These are phyloP conservation scores for Gryllus longicercus DNA, from an alignment of 2,888 invertebrate genomes.

Conservation along the genomic window DNA sequence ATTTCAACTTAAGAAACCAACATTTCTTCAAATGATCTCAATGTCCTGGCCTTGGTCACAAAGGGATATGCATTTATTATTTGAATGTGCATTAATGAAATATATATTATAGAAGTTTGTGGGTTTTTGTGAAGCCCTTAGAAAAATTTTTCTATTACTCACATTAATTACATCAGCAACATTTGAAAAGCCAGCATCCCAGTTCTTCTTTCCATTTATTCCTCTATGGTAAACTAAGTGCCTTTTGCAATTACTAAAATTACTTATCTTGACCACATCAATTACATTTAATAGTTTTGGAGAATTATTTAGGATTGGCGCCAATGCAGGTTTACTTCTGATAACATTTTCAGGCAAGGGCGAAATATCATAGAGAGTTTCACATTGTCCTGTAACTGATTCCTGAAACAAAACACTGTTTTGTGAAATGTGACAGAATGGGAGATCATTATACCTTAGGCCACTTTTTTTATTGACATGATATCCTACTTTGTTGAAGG, in stretches of 20 bases:
- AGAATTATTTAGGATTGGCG: not conserved
- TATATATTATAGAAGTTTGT: no score
- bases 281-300: not conserved
- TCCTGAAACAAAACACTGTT: not conserved
- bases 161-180: not conserved
- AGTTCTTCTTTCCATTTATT: conserved; percentile 4
- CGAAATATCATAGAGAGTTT: not conserved
- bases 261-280: not conserved
- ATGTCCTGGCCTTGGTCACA: no score
- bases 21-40: no score
- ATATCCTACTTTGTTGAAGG: no score
- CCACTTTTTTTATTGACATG: no score
- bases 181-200: conserved; percentile 2
- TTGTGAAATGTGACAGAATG: no score
- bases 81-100: no score
- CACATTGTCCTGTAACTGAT: not conserved
- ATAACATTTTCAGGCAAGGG: not conserved
- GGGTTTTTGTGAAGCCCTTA: no score
- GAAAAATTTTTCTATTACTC: not conserved
- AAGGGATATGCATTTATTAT: no score
- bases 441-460: no score
- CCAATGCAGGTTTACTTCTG: not conserved
- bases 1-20: no score
- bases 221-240: not conserved
- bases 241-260: not conserved